Base-by-base conservation (phyloP, 2,113 vertebrate species). In the Illadopsis cleaveri region DNA sequence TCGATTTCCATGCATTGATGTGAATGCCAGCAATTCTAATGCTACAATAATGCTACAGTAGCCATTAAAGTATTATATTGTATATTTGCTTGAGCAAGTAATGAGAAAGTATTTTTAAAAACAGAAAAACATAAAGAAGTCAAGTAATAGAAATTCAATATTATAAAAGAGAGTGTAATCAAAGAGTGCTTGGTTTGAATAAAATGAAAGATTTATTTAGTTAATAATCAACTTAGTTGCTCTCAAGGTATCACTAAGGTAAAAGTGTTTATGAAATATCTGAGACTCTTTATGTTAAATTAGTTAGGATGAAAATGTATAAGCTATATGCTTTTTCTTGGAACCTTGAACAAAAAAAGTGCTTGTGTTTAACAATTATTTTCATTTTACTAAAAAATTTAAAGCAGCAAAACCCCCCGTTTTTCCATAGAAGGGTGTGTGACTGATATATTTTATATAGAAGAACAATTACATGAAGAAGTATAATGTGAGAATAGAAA, bases 361-460 rank as follows among this genome's bases (percentile, higher is more conserved):
- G 1, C 8, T 15, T 45, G 6, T 51, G 5, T 4, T 50, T 28
- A 76, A 24, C 6, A 57, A 58, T 31, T 35, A 23, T 61, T 25
- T 42, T 64, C 11, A 10, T 7, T 50, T 75, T 40, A 33, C 17
- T 25, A 78, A 87, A 83, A 80, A 35, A 23, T 5, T 30, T 2
- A 17, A 70, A 47, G 23, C 4, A 48, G 33, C 23, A 66, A 18
- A 24, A n/a, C 51, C 27, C 3, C 0, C 0, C 4, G 28, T 13
- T 68, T 77, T 38, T 30, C 31, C 4, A 22, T 14, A 57, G 12
- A 88, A 30, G 4, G 0, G 0, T 48, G 0, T 30, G 5, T 44
- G 50, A 58, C 24, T 64, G 6, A n/a, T 61, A 28, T 2, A n/a
- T 66, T 75, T 78, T 25, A 17, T 37, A 68, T 2, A 15, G 3